phyloP scores from a whole-genome alignment of 2,888 invertebrate species.

The Andrena praecox region DNA sequence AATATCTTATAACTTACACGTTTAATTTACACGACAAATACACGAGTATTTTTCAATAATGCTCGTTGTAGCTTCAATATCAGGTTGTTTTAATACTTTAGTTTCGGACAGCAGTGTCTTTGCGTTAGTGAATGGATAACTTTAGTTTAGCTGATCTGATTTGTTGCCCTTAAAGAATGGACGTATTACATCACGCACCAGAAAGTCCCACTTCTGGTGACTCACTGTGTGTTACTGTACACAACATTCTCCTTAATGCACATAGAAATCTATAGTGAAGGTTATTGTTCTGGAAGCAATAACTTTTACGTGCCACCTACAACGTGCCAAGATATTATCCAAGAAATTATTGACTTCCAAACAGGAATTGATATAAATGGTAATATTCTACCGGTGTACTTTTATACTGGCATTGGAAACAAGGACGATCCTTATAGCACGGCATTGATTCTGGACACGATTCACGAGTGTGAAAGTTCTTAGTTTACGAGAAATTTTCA shows the following conservation, averaged over 20 bases:
- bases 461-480: constrained; percentile 60
- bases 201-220: background rate
- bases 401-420: background rate
- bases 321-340: background rate
- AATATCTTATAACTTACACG: background rate
- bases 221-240: background rate
- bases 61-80: background rate
- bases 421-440: constrained; percentile 30
- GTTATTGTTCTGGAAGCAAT: constrained; percentile 1
- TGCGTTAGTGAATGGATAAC: background rate
- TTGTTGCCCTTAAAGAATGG: background rate
- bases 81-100: background rate
- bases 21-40: background rate
- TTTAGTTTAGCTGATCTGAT: background rate
- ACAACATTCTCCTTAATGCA: background rate
- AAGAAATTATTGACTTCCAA: constrained; percentile 1
- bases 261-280: background rate
- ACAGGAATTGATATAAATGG: background rate
- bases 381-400: background rate
- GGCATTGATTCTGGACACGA: constrained; percentile 70
- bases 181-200: too few species aligned
- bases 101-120: background rate
- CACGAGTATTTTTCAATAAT: background rate
- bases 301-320: background rate
- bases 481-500: constrained; percentile 42